phyloP scores from a whole-genome alignment of 2,888 invertebrate species.

The Plebejus melissa region DNA sequence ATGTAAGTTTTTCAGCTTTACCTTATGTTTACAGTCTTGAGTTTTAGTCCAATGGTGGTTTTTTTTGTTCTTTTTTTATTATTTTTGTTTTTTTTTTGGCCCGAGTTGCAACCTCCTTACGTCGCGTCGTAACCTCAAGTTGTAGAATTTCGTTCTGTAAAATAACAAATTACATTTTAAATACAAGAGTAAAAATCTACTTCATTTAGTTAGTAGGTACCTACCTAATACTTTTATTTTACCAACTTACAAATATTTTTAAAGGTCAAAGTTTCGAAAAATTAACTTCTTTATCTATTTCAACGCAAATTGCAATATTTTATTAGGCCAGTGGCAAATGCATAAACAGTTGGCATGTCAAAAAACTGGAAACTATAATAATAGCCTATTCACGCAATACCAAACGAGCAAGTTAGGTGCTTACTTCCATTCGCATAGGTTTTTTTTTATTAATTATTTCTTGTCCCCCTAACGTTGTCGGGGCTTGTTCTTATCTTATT shows the following conservation, averaged over 20 bases:
- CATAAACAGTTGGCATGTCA: background rate
- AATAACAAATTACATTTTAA: background rate
- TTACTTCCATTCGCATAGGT: no score
- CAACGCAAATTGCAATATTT: no score
- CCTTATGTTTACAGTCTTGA: background rate
- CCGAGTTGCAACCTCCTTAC: background rate
- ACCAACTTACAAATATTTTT: no score
- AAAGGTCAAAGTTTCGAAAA: no score
- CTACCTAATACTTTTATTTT: background rate
- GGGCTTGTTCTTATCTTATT: no score
- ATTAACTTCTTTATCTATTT: no score
- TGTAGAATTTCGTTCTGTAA: background rate
- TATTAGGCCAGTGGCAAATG: background rate
- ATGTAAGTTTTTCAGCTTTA: constrained; percentile 4
- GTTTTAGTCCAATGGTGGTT: background rate
- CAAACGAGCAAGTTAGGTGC: background rate
- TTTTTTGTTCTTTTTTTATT: background rate
- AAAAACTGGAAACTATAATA: background rate
- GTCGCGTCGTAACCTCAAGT: background rate
- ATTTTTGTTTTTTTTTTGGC: background rate
- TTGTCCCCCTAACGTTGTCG: no score
- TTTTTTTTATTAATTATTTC: no score
- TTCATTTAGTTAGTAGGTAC: background rate
- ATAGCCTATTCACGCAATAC: background rate
- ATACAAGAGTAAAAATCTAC: background rate